Percentiles rank a stretch among this genome's conserved stretches.
Evolutionary conservation across 2,797 vertebrate genomes (phyloP).

Genomic region (Microctenopoma lineatum): DNA sequence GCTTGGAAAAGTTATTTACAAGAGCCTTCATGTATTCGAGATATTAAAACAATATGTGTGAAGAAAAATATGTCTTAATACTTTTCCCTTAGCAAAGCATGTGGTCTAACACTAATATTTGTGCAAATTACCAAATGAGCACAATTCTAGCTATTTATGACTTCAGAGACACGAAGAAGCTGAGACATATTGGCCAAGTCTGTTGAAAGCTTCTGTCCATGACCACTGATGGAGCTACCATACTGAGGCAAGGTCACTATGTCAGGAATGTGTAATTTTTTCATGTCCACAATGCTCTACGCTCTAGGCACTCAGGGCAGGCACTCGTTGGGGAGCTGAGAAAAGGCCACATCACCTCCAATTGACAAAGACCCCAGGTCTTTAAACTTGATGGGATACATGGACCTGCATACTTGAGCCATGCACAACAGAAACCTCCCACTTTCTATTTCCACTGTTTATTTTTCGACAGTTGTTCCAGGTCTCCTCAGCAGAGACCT

Average conservation of each 20-base stretch:
- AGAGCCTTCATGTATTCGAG: conserved; percentile 18
- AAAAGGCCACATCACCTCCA: conserved; percentile 51
- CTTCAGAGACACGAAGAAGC: conserved; percentile 3
- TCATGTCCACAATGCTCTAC: conserved; percentile 19
- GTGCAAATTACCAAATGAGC: neutral
- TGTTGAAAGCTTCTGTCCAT: conserved; percentile 47
- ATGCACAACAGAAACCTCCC: conserved; percentile 39
- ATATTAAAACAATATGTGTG: conserved; percentile 16
- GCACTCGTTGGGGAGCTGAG: conserved; percentile 47
- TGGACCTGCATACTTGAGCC: conserved; percentile 38
- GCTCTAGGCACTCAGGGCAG: conserved; percentile 55
- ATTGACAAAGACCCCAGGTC: conserved; percentile 27
- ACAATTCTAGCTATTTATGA: neutral
- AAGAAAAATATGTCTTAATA: conserved; percentile 11
- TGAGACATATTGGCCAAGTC: conserved; percentile 21
- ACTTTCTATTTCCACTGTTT: conserved; percentile 65
- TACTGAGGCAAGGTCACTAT: conserved; percentile 39
- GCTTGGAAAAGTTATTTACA: neutral
- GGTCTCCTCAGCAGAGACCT: conserved; percentile 63
- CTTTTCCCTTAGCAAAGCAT: neutral
- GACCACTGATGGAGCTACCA: conserved; percentile 18
- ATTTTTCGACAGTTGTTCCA: conserved; percentile 68
- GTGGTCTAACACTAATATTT: neutral
- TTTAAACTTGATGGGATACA: conserved; percentile 53
- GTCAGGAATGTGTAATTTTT: conserved; percentile 63